Evolutionary conservation across 2,888 invertebrate genomes (phyloP).

Genomic region (Apocheima hispidaria): DNA sequence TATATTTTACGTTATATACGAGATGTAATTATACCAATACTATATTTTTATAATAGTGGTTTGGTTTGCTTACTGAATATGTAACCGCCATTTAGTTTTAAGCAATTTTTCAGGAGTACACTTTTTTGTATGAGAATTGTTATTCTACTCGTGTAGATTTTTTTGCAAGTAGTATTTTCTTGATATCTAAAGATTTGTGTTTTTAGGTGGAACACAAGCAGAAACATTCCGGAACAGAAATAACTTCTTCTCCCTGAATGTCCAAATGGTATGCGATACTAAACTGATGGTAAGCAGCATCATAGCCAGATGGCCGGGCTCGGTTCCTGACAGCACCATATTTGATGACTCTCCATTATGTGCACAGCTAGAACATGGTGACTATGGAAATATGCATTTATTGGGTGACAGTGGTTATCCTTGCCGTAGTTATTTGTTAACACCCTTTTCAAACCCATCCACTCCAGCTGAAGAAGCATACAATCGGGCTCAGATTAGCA

Average conservation of each 20-base stretch:
- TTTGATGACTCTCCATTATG: constrained; percentile 20
- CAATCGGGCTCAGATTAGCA: neutral
- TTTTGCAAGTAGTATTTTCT: too few relatives aligned
- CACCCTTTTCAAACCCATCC: neutral
- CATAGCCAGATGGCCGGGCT: neutral
- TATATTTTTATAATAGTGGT: too few relatives aligned
- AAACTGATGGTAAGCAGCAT: too few relatives aligned
- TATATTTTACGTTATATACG: too few relatives aligned
- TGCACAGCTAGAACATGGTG: constrained; percentile 23
- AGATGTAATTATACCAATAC: too few relatives aligned
- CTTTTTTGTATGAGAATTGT: too few relatives aligned
- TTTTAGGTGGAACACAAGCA: constrained; percentile 3
- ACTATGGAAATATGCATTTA: constrained; percentile 8
- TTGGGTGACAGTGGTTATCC: constrained; percentile 22
- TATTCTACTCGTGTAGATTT: too few relatives aligned
- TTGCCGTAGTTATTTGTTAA: constrained; percentile 5
- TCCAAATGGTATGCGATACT: neutral
- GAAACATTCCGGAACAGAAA: neutral
- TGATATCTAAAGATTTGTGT: too few relatives aligned
- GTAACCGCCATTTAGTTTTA: too few relatives aligned
- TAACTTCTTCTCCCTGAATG: neutral
- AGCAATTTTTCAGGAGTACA: too few relatives aligned
- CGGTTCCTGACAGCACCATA: constrained; percentile 30
- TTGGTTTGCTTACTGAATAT: too few relatives aligned
- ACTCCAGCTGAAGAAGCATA: constrained; percentile 7